These are phyloP conservation scores for Ormyrus nitidulus DNA, from an alignment of 2,888 invertebrate genomes.

Conservation along the genomic window DNA sequence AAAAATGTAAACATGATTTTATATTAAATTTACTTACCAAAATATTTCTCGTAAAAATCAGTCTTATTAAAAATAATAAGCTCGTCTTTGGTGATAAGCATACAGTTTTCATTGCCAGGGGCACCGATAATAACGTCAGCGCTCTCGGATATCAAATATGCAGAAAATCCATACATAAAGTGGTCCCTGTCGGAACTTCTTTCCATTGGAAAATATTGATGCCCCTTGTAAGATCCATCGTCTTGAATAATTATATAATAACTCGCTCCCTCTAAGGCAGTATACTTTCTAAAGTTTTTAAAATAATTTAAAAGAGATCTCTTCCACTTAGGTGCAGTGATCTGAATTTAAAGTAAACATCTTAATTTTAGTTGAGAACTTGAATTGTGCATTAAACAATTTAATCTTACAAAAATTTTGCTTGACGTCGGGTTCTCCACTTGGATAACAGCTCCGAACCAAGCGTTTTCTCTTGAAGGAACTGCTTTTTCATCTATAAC, in stretches of 20 bases:
- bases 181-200: too few relatives aligned
- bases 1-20: too few relatives aligned
- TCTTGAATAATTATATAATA: too few relatives aligned
- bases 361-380: too few relatives aligned
- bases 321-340: too few relatives aligned
- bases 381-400: too few relatives aligned
- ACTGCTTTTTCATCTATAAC: neutral
- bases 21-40: slow-evolving; percentile 60
- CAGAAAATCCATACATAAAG: slow-evolving; percentile 63
- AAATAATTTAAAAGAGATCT: too few relatives aligned
- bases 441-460: slow-evolving; percentile 74
- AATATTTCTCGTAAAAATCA: slow-evolving; percentile 54
- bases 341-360: too few relatives aligned
- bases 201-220: too few relatives aligned
- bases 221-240: too few relatives aligned
- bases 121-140: slow-evolving; percentile 66
- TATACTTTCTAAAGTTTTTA: too few relatives aligned
- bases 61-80: neutral
- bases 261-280: too few relatives aligned
- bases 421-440: slow-evolving; percentile 65
- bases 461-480: slow-evolving; percentile 63
- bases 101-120: slow-evolving; percentile 71
- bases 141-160: slow-evolving; percentile 57
- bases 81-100: neutral
- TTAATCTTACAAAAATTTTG: slow-evolving; percentile 66